Evolutionary conservation across 2,888 invertebrate species (phyloP).

Genomic region (Capitulum mitella): DNA sequence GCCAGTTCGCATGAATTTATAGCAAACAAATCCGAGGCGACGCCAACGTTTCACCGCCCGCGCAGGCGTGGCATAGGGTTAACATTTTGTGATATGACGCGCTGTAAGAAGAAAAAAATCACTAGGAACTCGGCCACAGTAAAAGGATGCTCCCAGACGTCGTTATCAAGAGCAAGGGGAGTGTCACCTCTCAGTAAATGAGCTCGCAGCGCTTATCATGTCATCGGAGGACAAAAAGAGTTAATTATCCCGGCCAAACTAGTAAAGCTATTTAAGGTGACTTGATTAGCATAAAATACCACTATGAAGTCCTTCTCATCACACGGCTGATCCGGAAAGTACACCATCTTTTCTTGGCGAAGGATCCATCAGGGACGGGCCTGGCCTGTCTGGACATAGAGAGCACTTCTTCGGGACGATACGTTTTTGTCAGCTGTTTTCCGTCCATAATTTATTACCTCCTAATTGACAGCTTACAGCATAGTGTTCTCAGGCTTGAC

Average conservation of each 20-base stretch:
- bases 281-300: not conserved
- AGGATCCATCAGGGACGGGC: not conserved
- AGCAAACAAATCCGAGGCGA: too few species aligned
- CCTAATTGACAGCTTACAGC: slow-evolving; percentile 10
- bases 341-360: not conserved
- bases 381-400: not conserved
- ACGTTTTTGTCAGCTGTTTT: not conserved
- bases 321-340: not conserved
- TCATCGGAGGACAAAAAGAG: slow-evolving; percentile 10
- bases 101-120: too few species aligned
- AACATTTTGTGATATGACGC: too few species aligned
- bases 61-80: too few species aligned
- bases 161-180: not conserved
- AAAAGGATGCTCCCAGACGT: not conserved
- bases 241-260: slow-evolving; percentile 10
- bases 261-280: not conserved
- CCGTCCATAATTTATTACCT: not conserved
- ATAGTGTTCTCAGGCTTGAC: slow-evolving; percentile 14
- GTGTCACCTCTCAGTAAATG: not conserved
- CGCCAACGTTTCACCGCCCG: too few species aligned
- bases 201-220: not conserved
- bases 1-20: too few species aligned
- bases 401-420: not conserved
- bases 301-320: not conserved
- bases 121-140: too few species aligned